Evolutionary conservation across 2,888 invertebrate species (phyloP).

Genomic region (Calameuta filiformis): DNA sequence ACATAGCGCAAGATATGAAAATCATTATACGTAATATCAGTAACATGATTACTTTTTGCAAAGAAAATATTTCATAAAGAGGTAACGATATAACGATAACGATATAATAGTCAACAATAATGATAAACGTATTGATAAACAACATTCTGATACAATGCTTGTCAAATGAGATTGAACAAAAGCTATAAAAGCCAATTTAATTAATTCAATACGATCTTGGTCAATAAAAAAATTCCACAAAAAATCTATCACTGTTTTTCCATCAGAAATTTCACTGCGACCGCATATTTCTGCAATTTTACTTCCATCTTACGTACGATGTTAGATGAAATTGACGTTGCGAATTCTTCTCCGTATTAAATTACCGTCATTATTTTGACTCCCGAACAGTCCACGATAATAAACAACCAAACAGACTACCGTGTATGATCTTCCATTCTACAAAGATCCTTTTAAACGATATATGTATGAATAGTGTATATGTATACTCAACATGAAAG

Average conservation of each 20-base stretch:
- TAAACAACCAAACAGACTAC: too few relatives aligned
- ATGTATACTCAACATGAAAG: too few relatives aligned
- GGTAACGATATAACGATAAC: background rate
- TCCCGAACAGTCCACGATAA: too few relatives aligned
- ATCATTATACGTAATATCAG: background rate
- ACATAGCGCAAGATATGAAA: background rate
- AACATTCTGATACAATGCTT: background rate
- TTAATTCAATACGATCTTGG: background rate
- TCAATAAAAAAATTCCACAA: background rate
- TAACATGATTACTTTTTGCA: background rate
- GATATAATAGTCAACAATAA: background rate
- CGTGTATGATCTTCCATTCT: too few relatives aligned
- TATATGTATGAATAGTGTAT: too few relatives aligned
- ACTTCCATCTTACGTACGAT: background rate
- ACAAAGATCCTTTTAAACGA: too few relatives aligned
- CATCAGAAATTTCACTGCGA: background rate
- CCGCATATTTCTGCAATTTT: background rate
- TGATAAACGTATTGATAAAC: background rate
- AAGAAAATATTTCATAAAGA: background rate
- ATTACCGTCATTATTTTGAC: too few relatives aligned
- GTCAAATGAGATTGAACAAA: background rate
- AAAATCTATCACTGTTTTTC: background rate
- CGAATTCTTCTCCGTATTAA: too few relatives aligned
- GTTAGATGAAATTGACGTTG: too few relatives aligned
- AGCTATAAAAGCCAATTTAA: background rate